Percentiles rank a stretch among this genome's conserved stretches.
These are phyloP conservation scores for Stigmatopora argus DNA, from an alignment of 2,113 vertebrate species.

Conservation along the genomic window DNA sequence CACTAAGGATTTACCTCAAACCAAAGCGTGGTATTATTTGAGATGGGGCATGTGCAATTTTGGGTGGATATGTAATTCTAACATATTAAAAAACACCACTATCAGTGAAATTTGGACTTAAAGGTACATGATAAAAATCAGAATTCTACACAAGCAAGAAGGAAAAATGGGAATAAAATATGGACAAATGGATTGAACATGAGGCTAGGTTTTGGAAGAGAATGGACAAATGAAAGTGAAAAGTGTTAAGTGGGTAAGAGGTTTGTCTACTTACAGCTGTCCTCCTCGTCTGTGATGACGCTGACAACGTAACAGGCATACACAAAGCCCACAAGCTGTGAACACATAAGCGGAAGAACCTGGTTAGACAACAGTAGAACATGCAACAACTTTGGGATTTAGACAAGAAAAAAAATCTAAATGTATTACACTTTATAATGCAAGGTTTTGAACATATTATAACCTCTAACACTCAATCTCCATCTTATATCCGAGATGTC, in stretches of 20 bases:
- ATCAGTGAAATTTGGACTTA: no score
- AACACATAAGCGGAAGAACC: constrained; percentile 50
- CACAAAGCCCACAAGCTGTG: constrained; percentile 81
- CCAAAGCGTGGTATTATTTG: constrained; percentile 8
- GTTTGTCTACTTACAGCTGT: constrained; percentile 63
- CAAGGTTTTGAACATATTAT: no score
- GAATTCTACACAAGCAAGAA: constrained; percentile 17
- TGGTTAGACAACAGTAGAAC: constrained; percentile 30
- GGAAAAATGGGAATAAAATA: constrained; percentile 19
- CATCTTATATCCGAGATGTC: no score
- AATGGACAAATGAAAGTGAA: constrained; percentile 20
- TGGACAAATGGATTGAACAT: constrained; percentile 33
- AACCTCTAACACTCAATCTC: no score
- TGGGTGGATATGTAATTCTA: no score
- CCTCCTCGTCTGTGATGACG: constrained; percentile 80
- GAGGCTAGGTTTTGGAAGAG: constrained; percentile 20
- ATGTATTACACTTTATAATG: no score
- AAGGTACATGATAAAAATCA: constrained; percentile 13
- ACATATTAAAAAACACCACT: no score
- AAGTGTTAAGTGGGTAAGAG: constrained; percentile 13
- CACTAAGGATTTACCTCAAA: constrained; percentile 1
- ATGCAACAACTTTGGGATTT: neutral
- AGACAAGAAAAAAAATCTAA: no score
- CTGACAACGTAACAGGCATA: constrained; percentile 82
- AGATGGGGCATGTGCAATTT: neutral